Conservation (phyloP, 1,140 invertebrate species). For the Trichonephila clavata region DNA sequence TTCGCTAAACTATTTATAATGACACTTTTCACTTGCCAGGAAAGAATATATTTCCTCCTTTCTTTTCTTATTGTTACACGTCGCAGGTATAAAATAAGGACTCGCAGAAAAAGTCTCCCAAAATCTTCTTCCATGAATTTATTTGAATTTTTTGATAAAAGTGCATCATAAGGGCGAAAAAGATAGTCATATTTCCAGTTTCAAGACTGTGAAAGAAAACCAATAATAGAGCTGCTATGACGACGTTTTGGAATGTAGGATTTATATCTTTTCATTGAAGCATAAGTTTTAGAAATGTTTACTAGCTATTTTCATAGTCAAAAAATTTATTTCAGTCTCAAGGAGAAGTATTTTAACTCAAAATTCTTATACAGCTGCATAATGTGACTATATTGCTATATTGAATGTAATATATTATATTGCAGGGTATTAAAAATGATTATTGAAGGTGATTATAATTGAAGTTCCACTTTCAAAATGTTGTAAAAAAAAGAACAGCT, state of each 20-base stretch:
- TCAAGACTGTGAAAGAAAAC: background rate
- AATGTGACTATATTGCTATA: too few relatives aligned
- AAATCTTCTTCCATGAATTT: background rate
- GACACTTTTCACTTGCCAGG: background rate
- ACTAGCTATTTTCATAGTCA: background rate
- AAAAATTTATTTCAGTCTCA: too few relatives aligned
- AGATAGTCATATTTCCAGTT: background rate
- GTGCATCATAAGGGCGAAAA: background rate
- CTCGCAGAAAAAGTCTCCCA: background rate
- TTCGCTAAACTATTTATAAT: background rate
- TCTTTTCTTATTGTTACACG: background rate
- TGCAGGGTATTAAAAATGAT: too few relatives aligned
- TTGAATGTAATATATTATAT: too few relatives aligned
- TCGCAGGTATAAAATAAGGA: background rate
- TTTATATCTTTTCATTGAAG: background rate
- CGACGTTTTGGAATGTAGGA: background rate
- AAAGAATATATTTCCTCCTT: background rate
- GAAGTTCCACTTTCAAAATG: too few relatives aligned
- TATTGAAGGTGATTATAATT: too few relatives aligned
- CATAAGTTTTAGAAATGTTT: background rate
- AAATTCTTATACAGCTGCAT: too few relatives aligned
- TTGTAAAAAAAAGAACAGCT: too few relatives aligned
- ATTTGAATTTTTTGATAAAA: conserved; percentile 2
- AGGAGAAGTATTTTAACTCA: too few relatives aligned
- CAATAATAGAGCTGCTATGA: background rate